Evolutionary conservation across 2,888 invertebrate species (phyloP).

Genomic region (Cataglyphis rosenhaueri): DNA sequence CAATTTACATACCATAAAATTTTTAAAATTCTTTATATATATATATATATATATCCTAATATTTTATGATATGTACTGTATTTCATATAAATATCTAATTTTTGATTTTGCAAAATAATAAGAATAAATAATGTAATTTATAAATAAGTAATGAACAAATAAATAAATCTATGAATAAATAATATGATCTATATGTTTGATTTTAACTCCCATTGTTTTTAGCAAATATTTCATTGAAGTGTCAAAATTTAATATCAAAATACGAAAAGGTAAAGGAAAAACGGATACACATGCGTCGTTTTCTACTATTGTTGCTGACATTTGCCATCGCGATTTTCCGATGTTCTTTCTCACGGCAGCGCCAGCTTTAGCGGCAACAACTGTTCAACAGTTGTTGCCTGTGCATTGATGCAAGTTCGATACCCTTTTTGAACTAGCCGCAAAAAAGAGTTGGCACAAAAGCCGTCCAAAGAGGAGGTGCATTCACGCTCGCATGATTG

Average conservation of each 20-base stretch:
- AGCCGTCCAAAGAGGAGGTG: conserved; percentile 36
- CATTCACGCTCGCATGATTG: conserved; percentile 48
- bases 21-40: background rate
- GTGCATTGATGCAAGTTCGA: conserved; percentile 60
- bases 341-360: conserved; percentile 34
- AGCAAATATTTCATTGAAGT: background rate
- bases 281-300: background rate
- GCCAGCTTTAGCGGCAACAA: conserved; percentile 58
- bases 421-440: conserved; percentile 63
- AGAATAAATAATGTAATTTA: too few species aligned
- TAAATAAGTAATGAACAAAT: background rate
- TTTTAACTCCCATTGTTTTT: background rate
- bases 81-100: conserved; percentile 18
- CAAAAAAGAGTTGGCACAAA: conserved; percentile 54
- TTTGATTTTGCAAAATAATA: background rate
- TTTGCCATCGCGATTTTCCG: conserved; percentile 39
- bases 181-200: background rate
- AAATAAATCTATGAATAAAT: background rate
- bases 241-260: conserved; percentile 29
- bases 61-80: background rate
- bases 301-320: conserved; percentile 41
- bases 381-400: conserved; percentile 64
- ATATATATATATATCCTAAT: background rate
- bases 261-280: background rate
- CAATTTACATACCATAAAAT: background rate